A percentile compares a stretch with the other conserved stretches of the same genome.
phyloP scores from a whole-genome alignment of 1,140 invertebrate genomes.

The Drosophila gunungcola region DNA sequence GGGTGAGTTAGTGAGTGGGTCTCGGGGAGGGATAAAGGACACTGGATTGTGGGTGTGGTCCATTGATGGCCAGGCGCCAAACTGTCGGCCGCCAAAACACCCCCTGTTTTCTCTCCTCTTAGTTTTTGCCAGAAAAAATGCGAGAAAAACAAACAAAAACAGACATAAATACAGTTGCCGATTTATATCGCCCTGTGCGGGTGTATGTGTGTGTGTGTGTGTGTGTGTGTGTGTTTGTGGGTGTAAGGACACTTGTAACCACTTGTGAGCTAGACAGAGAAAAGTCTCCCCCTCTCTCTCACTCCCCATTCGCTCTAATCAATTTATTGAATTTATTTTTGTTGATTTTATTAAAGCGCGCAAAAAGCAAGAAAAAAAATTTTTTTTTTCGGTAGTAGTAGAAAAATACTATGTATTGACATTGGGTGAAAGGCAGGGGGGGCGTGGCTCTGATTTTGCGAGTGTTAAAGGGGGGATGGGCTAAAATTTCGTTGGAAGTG shows the following conservation, averaged over 20 bases:
- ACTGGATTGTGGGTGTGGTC: conserved; percentile 9
- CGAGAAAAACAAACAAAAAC: conserved; percentile 48
- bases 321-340: conserved; percentile 79
- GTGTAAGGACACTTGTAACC: conserved; percentile 67
- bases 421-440: neutral
- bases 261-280: conserved; percentile 39
- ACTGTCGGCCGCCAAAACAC: conserved; percentile 60
- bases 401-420: conserved; percentile 21
- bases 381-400: conserved; percentile 3
- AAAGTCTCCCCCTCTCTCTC: neutral
- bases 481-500: conserved; percentile 16
- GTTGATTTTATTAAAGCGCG: conserved; percentile 76
- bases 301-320: conserved; percentile 49
- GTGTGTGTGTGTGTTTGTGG: conserved; percentile 3
- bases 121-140: conserved; percentile 11
- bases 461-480: neutral
- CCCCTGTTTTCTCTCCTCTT: neutral
- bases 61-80: conserved; percentile 60
- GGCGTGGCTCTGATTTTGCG: conserved; percentile 37
- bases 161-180: conserved; percentile 46
- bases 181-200: conserved; percentile 23
- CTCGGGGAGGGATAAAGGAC: neutral
- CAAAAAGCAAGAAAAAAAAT: conserved; percentile 53
- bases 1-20: neutral
- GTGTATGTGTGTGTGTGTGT: conserved; percentile 1